Evolutionary conservation across 1,140 invertebrate species (phyloP), one percentile per base, ranked within the genome.

Genomic region (Platyura marginata): DNA sequence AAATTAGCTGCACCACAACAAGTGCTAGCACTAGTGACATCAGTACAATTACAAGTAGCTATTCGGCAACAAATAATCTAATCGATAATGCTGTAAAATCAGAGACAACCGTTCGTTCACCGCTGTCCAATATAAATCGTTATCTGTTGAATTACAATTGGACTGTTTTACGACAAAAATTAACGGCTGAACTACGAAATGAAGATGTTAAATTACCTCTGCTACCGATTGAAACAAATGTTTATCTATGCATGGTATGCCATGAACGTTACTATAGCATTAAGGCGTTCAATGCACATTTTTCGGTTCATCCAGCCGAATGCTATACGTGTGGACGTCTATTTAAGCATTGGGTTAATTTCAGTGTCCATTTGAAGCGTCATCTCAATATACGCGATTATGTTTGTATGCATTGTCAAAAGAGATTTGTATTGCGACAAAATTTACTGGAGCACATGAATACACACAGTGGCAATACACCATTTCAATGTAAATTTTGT

Each of bases 401-500:
- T 47, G 74, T 72, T 18, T 90, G 85, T 51, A 74, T 74, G 3
- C 61, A 80, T 13, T 93, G 89, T 58, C 73, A 80, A 52, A 81
- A 90, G 57, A 71, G 75, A 19, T 90, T 89, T 59, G 63, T 83
- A 6, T 83, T 81, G 2, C 75, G 77, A 44, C 78, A 82, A 51
- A 82, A 83, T 48, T 57, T 85, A 18, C 66, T 73, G 18, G 82
- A 86, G 37, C 85, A 91, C 52, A 78, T 77, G 50, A 78, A 83
- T 40, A 72, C 79, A 22, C 86, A 91, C 54, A 84, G 82, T 0
- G 81, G 82, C 1, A 76, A 79, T 44, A 76, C 81, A 21, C 82
- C 83, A 0, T 71, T 85, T 2, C 83, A 82, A 51, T 91, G 86
- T 57, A 71, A 73, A 21, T 66, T 83, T 46, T 91, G 86, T 56